Conservation (phyloP, 2,113 vertebrate genomes). For the Pseudopipra pipra region DNA sequence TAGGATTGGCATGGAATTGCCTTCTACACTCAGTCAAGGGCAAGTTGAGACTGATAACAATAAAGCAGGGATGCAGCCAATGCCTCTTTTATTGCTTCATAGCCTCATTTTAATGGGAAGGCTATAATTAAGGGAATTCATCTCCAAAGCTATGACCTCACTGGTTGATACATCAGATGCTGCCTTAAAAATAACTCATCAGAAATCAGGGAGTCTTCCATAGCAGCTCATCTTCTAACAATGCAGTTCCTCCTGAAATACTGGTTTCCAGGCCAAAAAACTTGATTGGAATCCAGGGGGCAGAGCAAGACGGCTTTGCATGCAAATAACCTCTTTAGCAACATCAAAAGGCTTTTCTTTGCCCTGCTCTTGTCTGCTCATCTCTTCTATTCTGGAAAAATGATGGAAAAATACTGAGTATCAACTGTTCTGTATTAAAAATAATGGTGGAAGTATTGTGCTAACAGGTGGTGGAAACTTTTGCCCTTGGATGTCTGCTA, state of each 20-base stretch:
- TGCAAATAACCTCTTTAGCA: constrained; percentile 26
- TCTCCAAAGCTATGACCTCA: constrained; percentile 48
- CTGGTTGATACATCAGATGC: constrained; percentile 33
- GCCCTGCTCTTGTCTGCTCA: not conserved
- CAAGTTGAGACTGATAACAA: constrained; percentile 34
- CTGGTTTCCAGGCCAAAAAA: constrained; percentile 53
- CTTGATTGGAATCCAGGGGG: constrained; percentile 42
- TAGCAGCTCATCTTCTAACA: not conserved
- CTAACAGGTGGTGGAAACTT: not conserved
- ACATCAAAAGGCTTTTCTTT: constrained; percentile 1
- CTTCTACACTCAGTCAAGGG: not conserved
- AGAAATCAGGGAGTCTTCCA: constrained; percentile 27
- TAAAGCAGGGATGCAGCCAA: not conserved
- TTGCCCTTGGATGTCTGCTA: not conserved
- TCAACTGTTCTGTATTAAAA: not conserved
- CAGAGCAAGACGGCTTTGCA: constrained; percentile 29
- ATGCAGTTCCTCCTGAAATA: constrained; percentile 66
- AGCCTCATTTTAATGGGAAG: constrained; percentile 20
- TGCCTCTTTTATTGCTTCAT: constrained; percentile 12
- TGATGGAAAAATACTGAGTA: not conserved
- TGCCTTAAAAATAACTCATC: constrained; percentile 26
- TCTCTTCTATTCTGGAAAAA: not conserved
- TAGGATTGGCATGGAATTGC: not conserved
- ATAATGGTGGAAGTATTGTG: not conserved
- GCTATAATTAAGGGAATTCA: constrained; percentile 36